A percentile compares a stretch with the other conserved stretches of the same genome.
These are phyloP conservation scores for Polypedilum pembai DNA, from an alignment of 1,140 invertebrate species.

Conservation along the genomic window DNA sequence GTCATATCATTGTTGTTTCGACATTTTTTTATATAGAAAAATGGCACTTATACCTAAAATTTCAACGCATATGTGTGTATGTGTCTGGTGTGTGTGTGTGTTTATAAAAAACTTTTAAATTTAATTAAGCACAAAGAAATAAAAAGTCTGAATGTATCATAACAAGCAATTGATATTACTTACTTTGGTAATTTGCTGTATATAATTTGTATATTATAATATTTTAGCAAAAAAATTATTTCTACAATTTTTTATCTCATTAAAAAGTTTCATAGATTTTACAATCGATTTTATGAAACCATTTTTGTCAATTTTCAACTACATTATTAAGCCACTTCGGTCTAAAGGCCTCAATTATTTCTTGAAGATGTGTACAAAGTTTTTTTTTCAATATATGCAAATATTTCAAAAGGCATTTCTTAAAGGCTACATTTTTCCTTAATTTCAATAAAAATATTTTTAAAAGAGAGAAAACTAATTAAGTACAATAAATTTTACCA, in stretches of 20 bases:
- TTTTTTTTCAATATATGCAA: neutral
- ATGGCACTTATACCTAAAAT: neutral
- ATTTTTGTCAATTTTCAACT: neutral
- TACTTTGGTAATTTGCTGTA: conserved; percentile 28
- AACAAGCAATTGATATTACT: neutral
- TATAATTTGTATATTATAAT: conserved; percentile 14
- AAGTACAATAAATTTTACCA: too few species aligned
- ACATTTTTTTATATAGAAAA: neutral
- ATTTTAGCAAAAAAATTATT: neutral
- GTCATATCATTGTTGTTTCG: neutral
- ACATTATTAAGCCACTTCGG: conserved; percentile 21
- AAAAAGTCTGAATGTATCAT: neutral
- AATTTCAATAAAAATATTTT: too few species aligned
- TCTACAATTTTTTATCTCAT: neutral
- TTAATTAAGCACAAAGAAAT: neutral
- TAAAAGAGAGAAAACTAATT: too few species aligned
- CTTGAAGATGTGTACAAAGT: too few species aligned
- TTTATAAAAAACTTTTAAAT: neutral
- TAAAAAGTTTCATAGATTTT: neutral
- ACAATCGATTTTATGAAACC: neutral
- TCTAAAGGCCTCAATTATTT: conserved; percentile 2
- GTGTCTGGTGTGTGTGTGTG: neutral
- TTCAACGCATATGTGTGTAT: neutral
- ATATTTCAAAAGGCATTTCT: conserved; percentile 7
- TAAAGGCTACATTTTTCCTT: neutral